Conservation (phyloP, 2,888 invertebrate species). For the Orgyia antiqua region DNA sequence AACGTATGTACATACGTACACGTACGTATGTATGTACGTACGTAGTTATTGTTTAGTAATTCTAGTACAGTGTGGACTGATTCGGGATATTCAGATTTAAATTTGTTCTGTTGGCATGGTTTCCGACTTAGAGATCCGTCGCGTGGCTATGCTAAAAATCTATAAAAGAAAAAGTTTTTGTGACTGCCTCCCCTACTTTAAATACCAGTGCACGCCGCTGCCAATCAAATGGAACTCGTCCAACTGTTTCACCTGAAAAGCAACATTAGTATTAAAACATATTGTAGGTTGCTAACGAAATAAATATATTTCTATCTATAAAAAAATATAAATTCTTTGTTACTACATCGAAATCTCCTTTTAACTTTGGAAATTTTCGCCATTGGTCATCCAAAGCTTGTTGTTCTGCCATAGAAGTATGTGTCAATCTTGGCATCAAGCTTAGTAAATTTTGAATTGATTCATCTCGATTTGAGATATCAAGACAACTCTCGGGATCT, state of each 20-base stretch:
- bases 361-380: conserved; percentile 8
- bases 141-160: too few species aligned
- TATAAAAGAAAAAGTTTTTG: too few species aligned
- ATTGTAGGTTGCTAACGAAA: not conserved
- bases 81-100: too few species aligned
- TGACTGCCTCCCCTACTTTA: too few species aligned
- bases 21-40: too few species aligned
- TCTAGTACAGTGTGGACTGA: too few species aligned
- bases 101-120: too few species aligned
- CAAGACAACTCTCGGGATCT: conserved; percentile 8
- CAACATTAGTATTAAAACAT: not conserved
- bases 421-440: conserved; percentile 10
- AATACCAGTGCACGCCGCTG: too few species aligned
- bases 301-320: not conserved
- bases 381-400: conserved; percentile 11
- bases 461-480: conserved; percentile 6
- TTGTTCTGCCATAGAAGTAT: conserved; percentile 7
- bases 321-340: not conserved
- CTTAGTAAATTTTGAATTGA: conserved; percentile 9
- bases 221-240: conserved; percentile 7
- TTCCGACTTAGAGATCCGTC: too few species aligned
- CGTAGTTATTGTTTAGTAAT: too few species aligned
- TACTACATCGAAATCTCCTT: not conserved
- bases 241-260: conserved; percentile 3
- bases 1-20: too few species aligned